Conservation (phyloP, 2,797 vertebrate genomes). For the Scyliorhinus canicula region DNA sequence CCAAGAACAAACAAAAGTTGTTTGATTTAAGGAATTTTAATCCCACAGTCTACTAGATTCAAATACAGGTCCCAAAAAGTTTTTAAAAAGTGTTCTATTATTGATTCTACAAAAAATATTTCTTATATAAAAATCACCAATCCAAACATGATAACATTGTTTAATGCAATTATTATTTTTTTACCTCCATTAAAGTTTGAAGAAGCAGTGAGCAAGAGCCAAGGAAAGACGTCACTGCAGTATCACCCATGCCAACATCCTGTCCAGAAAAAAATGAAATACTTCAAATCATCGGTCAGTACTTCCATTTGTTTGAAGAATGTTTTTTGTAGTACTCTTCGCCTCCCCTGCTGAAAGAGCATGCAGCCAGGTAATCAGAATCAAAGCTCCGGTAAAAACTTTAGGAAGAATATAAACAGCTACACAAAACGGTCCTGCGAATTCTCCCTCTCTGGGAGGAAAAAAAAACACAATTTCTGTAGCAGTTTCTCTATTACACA, state of each 20-base stretch:
- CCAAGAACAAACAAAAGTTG: background rate
- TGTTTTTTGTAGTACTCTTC: background rate
- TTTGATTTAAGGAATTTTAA: background rate
- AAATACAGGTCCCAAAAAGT: background rate
- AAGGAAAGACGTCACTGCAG: slow-evolving; percentile 78
- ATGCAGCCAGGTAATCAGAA: background rate
- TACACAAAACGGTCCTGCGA: background rate
- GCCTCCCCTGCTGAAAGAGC: background rate
- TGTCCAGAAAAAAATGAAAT: slow-evolving; percentile 47
- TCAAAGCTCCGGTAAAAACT: background rate
- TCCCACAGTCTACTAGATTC: background rate
- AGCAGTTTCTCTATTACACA: background rate
- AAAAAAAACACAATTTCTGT: background rate
- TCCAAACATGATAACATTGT: background rate
- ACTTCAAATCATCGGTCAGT: background rate
- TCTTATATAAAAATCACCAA: background rate
- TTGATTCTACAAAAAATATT: background rate
- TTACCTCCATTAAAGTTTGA: slow-evolving; percentile 88
- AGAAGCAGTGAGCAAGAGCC: slow-evolving; percentile 84
- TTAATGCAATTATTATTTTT: background rate
- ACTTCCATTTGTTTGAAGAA: background rate
- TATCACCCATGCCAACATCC: slow-evolving; percentile 92
- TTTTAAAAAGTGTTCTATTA: background rate
- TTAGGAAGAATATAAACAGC: background rate
- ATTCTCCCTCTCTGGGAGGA: background rate